Conservation (phyloP, 2,888 invertebrate species). For the Lypha dubia region DNA sequence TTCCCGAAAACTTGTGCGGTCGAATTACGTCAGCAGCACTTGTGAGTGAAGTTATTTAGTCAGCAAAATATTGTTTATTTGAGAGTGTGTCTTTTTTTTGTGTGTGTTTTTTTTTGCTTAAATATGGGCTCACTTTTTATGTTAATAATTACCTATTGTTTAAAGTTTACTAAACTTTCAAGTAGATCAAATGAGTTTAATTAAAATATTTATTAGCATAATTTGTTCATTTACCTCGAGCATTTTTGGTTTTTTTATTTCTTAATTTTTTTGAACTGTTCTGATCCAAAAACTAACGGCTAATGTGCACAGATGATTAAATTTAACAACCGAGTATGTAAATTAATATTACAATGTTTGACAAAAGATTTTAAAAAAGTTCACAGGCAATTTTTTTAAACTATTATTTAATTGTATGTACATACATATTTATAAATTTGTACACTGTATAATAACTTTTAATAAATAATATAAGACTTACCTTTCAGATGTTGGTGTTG, state of each 20-base stretch:
- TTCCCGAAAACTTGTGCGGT: background rate
- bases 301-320: constrained; percentile 3
- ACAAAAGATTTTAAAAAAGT: background rate
- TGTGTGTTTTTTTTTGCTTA: background rate
- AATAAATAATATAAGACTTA: background rate
- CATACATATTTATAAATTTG: too few relatives aligned
- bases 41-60: background rate
- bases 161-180: constrained; percentile 19
- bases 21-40: background rate
- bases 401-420: too few relatives aligned
- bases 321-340: background rate
- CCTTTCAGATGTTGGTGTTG: background rate
- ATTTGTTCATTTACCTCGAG: constrained; percentile 8
- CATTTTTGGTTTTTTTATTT: too few relatives aligned
- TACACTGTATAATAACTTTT: background rate
- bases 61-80: too few relatives aligned
- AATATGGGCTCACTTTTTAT: background rate
- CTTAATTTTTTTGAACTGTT: background rate
- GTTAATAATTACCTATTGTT: constrained; percentile 18
- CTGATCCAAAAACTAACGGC: background rate
- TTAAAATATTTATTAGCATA: constrained; percentile 17
- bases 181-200: background rate
- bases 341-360: constrained; percentile 15
- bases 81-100: too few relatives aligned
- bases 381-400: background rate